Conservation (phyloP, 2,797 vertebrate species). For the Phrynocephalus forsythii region DNA sequence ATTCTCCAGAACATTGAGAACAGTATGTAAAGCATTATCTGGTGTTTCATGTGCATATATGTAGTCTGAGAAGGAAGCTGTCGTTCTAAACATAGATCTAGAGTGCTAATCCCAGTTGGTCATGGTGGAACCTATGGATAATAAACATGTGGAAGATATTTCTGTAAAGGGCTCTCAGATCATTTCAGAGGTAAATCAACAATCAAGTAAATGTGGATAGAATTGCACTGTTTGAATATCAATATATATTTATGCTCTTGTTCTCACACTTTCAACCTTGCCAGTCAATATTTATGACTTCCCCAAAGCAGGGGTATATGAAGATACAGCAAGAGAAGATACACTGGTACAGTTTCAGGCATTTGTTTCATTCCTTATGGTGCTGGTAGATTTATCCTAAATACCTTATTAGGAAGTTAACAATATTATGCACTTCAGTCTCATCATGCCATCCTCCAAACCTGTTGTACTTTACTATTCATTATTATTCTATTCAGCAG, state of each 20-base stretch:
- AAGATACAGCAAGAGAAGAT: too few species aligned
- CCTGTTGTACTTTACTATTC: not conserved
- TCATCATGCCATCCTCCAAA: not conserved
- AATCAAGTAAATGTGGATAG: not conserved
- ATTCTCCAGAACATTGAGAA: too few species aligned
- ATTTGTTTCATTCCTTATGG: conserved; percentile 15
- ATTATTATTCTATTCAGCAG: not conserved
- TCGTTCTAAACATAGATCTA: too few species aligned
- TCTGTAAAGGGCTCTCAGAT: not conserved
- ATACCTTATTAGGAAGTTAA: conserved; percentile 60
- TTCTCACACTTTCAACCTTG: too few species aligned
- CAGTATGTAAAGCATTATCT: too few species aligned
- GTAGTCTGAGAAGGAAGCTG: too few species aligned
- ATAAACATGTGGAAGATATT: not conserved
- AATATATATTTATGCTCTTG: not conserved
- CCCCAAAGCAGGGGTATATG: too few species aligned
- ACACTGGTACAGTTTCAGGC: conserved; percentile 17
- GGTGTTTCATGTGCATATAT: too few species aligned
- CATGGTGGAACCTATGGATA: too few species aligned
- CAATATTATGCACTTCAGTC: conserved; percentile 53
- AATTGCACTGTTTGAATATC: not conserved
- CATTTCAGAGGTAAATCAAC: not conserved
- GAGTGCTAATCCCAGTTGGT: too few species aligned
- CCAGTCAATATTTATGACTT: too few species aligned
- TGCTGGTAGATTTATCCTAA: conserved; percentile 48